Conservation (phyloP, 2,797 vertebrate species). For the Okamejei kenojei region DNA sequence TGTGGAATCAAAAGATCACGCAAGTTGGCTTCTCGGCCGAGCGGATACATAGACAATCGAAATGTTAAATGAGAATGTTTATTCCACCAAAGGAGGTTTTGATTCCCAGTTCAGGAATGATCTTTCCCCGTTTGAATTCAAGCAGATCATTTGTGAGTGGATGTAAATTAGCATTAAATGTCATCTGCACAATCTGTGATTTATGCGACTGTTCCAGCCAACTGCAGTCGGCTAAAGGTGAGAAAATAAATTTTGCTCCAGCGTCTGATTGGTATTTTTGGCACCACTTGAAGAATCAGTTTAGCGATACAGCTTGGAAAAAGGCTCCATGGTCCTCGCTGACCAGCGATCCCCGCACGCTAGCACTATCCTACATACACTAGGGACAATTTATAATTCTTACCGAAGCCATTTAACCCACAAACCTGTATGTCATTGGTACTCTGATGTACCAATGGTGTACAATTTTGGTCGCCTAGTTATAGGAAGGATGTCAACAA, state of each 20-base stretch:
- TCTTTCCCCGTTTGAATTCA: constrained; percentile 24
- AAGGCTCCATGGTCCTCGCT: no score
- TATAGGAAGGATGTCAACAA: no score
- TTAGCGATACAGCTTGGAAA: no score
- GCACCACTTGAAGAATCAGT: neutral
- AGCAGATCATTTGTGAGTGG: neutral
- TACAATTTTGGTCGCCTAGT: no score
- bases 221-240: neutral
- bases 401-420: no score
- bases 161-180: constrained; percentile 9
- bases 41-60: neutral
- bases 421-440: no score
- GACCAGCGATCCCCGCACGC: no score
- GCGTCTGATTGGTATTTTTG: neutral
- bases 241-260: neutral
- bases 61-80: constrained; percentile 15
- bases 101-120: neutral
- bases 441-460: no score
- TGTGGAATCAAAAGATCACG: constrained; percentile 2
- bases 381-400: no score
- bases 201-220: neutral
- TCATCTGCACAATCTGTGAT: neutral
- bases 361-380: no score
- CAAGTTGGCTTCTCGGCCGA: neutral
- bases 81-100: neutral